These are phyloP conservation scores for Haplotaxodon microlepis DNA, from an alignment of 2,113 vertebrate genomes.

Conservation along the genomic window DNA sequence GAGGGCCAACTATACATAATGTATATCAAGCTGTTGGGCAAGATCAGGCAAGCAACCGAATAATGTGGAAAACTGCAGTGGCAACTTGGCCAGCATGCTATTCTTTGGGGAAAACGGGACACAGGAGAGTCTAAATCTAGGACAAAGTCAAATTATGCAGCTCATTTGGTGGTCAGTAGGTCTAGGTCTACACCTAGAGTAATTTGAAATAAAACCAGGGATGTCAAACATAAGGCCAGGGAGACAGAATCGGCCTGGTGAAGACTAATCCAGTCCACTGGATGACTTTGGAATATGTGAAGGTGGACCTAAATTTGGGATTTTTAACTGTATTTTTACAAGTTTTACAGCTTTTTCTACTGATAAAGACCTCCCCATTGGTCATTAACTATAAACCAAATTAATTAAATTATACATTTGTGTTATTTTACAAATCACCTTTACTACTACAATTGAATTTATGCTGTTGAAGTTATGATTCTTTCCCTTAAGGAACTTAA, in stretches of 20 bases:
- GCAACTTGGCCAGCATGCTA: not conserved
- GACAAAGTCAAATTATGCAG: not conserved
- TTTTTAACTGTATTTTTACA: not conserved
- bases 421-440: not conserved
- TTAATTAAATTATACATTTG: not conserved
- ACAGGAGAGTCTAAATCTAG: not conserved
- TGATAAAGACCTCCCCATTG: not conserved
- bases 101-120: not conserved
- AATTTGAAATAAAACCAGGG: not conserved
- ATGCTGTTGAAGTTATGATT: not conserved
- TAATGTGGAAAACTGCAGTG: not conserved
- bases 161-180: not conserved
- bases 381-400: not conserved
- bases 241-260: not conserved
- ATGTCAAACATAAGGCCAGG: not conserved
- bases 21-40: too few species aligned
- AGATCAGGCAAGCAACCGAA: rapidly evolving
- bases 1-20: too few species aligned
- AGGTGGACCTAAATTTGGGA: not conserved
- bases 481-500: not conserved
- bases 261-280: not conserved
- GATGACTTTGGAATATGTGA: not conserved
- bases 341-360: not conserved
- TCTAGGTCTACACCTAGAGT: not conserved
- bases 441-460: not conserved